Evolutionary conservation across 2,888 invertebrate species (phyloP), one percentile per base, ranked within the genome.

Genomic region (Platypus cylindrus): DNA sequence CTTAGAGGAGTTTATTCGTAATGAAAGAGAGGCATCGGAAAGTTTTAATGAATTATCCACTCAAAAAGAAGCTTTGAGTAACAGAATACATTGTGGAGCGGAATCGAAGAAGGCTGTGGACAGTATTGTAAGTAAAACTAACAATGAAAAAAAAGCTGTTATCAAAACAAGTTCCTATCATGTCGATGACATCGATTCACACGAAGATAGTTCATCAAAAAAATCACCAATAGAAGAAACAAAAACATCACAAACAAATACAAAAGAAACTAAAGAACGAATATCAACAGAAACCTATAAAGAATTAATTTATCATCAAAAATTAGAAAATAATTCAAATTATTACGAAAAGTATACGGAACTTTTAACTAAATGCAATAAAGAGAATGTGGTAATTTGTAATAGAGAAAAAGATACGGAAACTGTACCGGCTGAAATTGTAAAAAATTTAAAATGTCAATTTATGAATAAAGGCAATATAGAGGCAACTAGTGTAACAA

Each of bases 361-460:
- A 27, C 43, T 49, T 4, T 34, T 48, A 9, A 34, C 48, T 7
- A 50, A 49, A 29, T 48, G 37, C 29, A 33, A 42, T 9, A 38
- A 42, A 37, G n/a, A n/a, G n/a, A 48, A 44, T 28, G 43, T 44
- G 8, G 36, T 43, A 15, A 40, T 46, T 8, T 40, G 43, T 9
- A 48, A 47, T 25, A 45, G 45, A 17, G 53, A 53, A 34, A 53
- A 52, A 34, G 53, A 52, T 34, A 53, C 54, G 3, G 51, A 51
- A 32, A 48, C 48, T 2, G 53, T 52, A 3, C 53, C 54, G 1
- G 31, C 50, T 1, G 47, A 51, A 33, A 54, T 55, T 9, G 54
- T 54, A 4, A 48, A 52, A 30, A 48, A 49, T 28, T 38, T 58
- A 26, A 58, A 55, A 38, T 48, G 47, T 17, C 56, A 55, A 36